phyloP scores from a whole-genome alignment of 2,797 vertebrate genomes.

The Sciurus vulgaris region DNA sequence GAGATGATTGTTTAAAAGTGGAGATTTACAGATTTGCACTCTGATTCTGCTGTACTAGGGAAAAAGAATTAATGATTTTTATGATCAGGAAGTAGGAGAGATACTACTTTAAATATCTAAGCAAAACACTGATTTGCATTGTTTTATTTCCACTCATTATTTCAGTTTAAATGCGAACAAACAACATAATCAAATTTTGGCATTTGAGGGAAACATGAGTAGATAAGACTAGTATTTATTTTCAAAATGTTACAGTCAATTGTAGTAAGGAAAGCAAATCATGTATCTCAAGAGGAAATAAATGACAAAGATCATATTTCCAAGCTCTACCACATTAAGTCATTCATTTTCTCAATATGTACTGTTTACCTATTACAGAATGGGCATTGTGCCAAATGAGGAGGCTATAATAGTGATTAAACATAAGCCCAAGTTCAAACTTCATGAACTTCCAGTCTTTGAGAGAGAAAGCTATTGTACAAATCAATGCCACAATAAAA shows the following conservation, averaged over 20 bases:
- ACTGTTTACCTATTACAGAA: background rate
- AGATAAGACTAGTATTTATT: background rate
- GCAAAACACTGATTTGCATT: background rate
- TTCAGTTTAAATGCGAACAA: slow-evolving; percentile 9
- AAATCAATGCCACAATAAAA: background rate
- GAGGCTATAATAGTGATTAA: background rate
- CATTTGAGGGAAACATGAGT: background rate
- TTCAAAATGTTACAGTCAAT: background rate
- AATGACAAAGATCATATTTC: background rate
- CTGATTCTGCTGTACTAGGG: background rate
- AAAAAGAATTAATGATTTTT: background rate
- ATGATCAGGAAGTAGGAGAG: background rate
- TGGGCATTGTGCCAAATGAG: background rate
- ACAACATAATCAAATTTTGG: background rate
- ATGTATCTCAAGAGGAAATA: slow-evolving; percentile 9
- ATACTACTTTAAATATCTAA: background rate
- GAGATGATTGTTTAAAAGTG: background rate
- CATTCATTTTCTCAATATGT: background rate
- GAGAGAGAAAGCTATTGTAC: background rate
- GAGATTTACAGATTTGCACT: background rate
- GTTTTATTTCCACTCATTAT: background rate
- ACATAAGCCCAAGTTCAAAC: background rate
- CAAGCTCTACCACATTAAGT: background rate
- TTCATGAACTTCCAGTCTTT: background rate
- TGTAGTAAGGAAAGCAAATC: background rate